Evolutionary conservation across 2,113 vertebrate genomes (phyloP).

Genomic region (Gymnorhina tibicen): DNA sequence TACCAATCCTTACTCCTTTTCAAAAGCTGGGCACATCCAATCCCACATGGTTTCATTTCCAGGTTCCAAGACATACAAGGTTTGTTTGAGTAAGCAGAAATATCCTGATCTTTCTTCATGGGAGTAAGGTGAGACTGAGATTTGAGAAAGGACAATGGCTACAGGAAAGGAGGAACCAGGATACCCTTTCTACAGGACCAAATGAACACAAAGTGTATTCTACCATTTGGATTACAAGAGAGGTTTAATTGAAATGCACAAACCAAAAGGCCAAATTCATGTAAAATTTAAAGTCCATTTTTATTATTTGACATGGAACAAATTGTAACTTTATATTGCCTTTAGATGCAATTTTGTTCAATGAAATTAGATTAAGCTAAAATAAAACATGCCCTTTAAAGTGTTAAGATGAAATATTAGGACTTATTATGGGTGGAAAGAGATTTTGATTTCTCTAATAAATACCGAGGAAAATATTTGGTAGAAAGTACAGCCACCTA

Average conservation of each 20-base stretch:
- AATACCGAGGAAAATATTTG: slow-evolving; percentile 78
- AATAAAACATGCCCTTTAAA: slow-evolving; percentile 75
- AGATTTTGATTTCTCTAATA: slow-evolving; percentile 75
- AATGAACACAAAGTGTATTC: slow-evolving; percentile 34
- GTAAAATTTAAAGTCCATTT: slow-evolving; percentile 80
- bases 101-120: not conserved
- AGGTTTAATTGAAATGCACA: slow-evolving; percentile 77
- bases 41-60: not conserved
- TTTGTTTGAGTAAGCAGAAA: not conserved
- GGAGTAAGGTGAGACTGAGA: not conserved
- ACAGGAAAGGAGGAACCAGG: not conserved
- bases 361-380: slow-evolving; percentile 76
- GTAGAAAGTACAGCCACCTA: slow-evolving; percentile 65
- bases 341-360: slow-evolving; percentile 77
- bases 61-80: not conserved
- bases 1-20: not conserved
- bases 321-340: slow-evolving; percentile 77
- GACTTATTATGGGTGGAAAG: slow-evolving; percentile 47
- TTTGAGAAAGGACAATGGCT: not conserved
- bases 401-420: slow-evolving; percentile 75
- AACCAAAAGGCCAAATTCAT: slow-evolving; percentile 77
- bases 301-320: slow-evolving; percentile 79
- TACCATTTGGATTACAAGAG: slow-evolving; percentile 41
- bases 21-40: not conserved
- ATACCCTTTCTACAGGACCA: not conserved